These are phyloP conservation scores for Zaprionus africanus DNA, from an alignment of 1,140 invertebrate genomes.

Conservation along the genomic window DNA sequence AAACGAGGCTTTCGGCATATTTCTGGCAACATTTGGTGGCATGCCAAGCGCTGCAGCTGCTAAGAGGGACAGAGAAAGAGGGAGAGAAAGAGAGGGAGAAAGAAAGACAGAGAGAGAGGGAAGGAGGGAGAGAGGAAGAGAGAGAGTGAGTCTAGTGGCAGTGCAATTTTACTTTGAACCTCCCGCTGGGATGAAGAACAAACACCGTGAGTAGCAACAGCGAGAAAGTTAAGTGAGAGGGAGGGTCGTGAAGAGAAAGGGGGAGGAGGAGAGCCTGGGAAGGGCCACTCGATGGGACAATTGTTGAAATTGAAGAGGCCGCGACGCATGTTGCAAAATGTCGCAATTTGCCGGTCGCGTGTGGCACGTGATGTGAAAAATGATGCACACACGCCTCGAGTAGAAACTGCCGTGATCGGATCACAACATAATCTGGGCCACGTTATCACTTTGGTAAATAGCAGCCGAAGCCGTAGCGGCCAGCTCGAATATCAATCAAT, in stretches of 20 bases:
- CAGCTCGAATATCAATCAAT: slow-evolving; percentile 78
- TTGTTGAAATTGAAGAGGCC: slow-evolving; percentile 75
- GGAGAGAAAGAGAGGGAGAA: slow-evolving; percentile 5
- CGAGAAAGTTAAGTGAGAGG: too few species aligned
- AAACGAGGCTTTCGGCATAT: slow-evolving; percentile 41
- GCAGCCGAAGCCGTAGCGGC: slow-evolving; percentile 14
- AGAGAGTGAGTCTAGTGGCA: background rate
- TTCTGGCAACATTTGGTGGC: slow-evolving; percentile 35
- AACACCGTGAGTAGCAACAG: background rate
- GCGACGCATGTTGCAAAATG: slow-evolving; percentile 75
- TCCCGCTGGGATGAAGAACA: slow-evolving; percentile 21
- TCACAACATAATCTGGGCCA: slow-evolving; percentile 79
- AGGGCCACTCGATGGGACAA: slow-evolving; percentile 45
- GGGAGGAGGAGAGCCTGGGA: background rate
- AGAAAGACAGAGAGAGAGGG: background rate
- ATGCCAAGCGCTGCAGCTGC: slow-evolving; percentile 64
- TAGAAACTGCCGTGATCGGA: slow-evolving; percentile 63
- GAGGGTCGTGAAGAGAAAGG: background rate
- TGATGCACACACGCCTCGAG: slow-evolving; percentile 44
- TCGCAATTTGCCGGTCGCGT: slow-evolving; percentile 70
- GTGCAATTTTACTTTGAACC: slow-evolving; percentile 14
- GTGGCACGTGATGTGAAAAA: slow-evolving; percentile 79
- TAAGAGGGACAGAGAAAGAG: slow-evolving; percentile 6
- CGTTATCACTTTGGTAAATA: slow-evolving; percentile 80
- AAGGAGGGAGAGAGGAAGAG: slow-evolving; percentile 10